phyloP scores from a whole-genome alignment of 2,113 vertebrate genomes.

The Oceanites oceanicus region DNA sequence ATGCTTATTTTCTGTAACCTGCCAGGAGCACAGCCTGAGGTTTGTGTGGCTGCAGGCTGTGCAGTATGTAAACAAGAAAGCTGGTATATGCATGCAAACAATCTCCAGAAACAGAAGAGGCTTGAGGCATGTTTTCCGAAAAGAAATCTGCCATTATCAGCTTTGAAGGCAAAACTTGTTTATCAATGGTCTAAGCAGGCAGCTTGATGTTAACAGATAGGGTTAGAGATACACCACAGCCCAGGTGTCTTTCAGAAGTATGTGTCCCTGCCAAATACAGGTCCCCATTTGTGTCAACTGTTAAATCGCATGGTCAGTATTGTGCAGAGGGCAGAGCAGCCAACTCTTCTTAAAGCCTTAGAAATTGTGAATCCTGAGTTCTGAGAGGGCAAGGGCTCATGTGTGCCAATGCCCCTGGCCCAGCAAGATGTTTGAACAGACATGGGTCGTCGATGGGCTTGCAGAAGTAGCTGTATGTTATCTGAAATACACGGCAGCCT shows the following conservation, averaged over 20 bases:
- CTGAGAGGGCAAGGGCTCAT: neutral
- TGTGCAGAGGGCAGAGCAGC: neutral
- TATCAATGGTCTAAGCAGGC: neutral
- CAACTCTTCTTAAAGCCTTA: neutral
- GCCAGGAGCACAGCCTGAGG: neutral
- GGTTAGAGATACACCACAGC: neutral
- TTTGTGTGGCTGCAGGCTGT: neutral
- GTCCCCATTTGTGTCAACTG: neutral
- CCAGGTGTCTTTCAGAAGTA: neutral
- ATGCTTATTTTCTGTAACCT: neutral
- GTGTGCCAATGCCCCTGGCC: fast-evolving
- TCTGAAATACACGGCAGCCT: neutral
- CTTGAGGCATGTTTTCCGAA: neutral
- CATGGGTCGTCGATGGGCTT: fast-evolving
- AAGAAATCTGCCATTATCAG: neutral
- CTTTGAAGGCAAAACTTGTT: neutral
- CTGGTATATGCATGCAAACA: neutral
- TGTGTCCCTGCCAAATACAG: neutral
- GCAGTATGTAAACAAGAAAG: neutral
- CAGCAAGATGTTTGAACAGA: neutral
- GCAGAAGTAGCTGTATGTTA: neutral
- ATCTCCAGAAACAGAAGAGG: neutral
- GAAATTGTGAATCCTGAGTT: neutral
- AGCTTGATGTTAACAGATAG: neutral
- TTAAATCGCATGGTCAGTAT: neutral